Base-by-base conservation (phyloP, 2,888 invertebrate species). In the Melieria crassipennis region DNA sequence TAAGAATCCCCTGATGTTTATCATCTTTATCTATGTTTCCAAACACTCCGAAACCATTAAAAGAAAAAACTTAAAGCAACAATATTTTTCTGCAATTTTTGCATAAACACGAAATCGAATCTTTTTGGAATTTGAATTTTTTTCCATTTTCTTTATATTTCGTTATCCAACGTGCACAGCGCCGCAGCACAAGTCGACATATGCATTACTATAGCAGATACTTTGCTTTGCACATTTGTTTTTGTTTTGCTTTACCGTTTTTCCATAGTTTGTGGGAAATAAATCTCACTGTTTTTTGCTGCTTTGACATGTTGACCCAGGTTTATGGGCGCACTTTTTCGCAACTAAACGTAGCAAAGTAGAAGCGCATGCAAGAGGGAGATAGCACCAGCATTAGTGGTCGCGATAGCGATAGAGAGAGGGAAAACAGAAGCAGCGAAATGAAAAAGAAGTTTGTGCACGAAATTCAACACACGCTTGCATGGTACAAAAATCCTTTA, bases 261-360 rank as follows among this genome's bases (percentile, higher is more conserved):
- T 13, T 55, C n/a, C 55, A 55, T 11, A 55, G 6, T 6, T 11
- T 30, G 30, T 42, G 30, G 45, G 6, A 43, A 11, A 66, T 66
- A 66, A 66, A 66, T 66, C 66, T 66, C n/a, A 47, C 48, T 58
- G 56, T 66, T 66, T 62, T 66, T 66, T 57, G 47, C 7, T 57
- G 16, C 66, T 66, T 58, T 66, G 58, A 58, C 58, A 58, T 66
- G 58, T 66, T 48, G 66, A 66, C 48, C 66, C 58, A 42, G 43
- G 66, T 66, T 48, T 57, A 48, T 58, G 42, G 47, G 48, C 57
- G 47, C 30, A 43, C 50, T n/a, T 10, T 4, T 13, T 46, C 7
- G 42, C 42, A 55, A 47, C 45, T 65, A 45, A 47, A 56, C 52
- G 42, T 55, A 65, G 5, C 16, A 2, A 4, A 10, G 57, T 43